Percentiles rank a stretch among this genome's conserved stretches.
Evolutionary conservation across 2,113 vertebrate genomes (phyloP).

Genomic region (Cepphus grylle): DNA sequence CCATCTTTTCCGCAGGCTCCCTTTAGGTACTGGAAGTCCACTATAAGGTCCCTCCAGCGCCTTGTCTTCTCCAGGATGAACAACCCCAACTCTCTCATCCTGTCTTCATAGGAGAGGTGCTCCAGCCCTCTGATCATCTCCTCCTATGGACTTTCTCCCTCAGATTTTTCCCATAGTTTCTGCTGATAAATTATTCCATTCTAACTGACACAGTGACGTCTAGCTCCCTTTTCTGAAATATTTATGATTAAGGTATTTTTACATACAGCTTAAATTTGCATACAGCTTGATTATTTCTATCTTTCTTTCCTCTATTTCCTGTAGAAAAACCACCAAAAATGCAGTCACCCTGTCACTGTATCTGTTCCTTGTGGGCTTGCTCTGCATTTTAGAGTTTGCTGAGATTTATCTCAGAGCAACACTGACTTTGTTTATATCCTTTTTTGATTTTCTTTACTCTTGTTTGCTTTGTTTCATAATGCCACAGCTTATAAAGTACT

Average conservation of each 20-base stretch:
- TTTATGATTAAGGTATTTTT: background rate
- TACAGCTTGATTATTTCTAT: background rate
- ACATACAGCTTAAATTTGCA: background rate
- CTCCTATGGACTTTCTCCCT: background rate
- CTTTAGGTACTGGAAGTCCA: background rate
- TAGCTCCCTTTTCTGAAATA: background rate
- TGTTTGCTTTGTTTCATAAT: background rate
- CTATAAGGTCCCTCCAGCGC: background rate
- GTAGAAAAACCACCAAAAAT: background rate
- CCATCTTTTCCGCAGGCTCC: background rate
- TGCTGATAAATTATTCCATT: background rate
- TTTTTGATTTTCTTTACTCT: background rate
- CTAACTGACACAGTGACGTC: background rate
- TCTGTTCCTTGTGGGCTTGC: background rate
- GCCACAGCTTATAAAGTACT: background rate
- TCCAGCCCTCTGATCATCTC: background rate
- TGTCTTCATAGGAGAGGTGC: background rate
- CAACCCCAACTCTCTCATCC: background rate
- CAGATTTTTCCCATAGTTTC: background rate
- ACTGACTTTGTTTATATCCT: background rate
- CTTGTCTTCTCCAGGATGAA: background rate
- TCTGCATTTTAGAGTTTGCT: background rate
- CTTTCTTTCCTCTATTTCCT: background rate
- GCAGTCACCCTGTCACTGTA: background rate
- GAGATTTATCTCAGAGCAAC: background rate